Evolutionary conservation across 2,113 vertebrate species (phyloP).

Genomic region (Lamprotornis superbus): DNA sequence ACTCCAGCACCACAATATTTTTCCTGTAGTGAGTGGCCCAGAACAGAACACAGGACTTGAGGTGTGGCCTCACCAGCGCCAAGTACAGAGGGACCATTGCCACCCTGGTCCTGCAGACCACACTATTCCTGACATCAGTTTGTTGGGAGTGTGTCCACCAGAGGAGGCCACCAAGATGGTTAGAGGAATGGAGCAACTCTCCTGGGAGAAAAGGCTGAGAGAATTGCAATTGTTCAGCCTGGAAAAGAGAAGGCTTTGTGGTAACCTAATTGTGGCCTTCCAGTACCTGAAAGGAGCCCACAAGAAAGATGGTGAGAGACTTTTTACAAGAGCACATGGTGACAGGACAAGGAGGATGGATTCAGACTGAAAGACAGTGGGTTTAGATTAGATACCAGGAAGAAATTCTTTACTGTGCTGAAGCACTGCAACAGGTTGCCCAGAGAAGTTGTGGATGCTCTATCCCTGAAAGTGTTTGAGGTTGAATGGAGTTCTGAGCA

Average conservation of each 20-base stretch:
- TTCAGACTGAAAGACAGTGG: not conserved
- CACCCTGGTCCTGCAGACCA: not conserved
- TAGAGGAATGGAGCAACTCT: not conserved
- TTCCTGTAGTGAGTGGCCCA: not conserved
- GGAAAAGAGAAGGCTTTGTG: not conserved
- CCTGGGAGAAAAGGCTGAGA: not conserved
- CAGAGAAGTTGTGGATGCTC: not conserved
- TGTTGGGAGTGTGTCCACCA: not conserved
- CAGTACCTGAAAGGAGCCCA: not conserved
- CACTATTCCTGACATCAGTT: not conserved
- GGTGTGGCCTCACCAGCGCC: not conserved
- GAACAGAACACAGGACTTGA: not conserved
- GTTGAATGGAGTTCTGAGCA: not conserved
- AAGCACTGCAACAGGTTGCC: not conserved
- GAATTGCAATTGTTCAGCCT: not conserved
- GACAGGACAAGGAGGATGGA: not conserved
- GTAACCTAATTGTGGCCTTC: rapidly evolving
- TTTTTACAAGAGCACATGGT: not conserved
- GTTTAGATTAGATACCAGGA: not conserved
- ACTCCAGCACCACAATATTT: rapidly evolving
- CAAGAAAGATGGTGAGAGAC: not conserved
- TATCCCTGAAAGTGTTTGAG: not conserved
- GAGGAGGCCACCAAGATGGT: not conserved
- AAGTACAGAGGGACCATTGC: too few relatives aligned
- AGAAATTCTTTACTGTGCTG: not conserved